Evolutionary conservation across 2,113 vertebrate species (phyloP).

Genomic region (Lycocorax pyrrhopterus): DNA sequence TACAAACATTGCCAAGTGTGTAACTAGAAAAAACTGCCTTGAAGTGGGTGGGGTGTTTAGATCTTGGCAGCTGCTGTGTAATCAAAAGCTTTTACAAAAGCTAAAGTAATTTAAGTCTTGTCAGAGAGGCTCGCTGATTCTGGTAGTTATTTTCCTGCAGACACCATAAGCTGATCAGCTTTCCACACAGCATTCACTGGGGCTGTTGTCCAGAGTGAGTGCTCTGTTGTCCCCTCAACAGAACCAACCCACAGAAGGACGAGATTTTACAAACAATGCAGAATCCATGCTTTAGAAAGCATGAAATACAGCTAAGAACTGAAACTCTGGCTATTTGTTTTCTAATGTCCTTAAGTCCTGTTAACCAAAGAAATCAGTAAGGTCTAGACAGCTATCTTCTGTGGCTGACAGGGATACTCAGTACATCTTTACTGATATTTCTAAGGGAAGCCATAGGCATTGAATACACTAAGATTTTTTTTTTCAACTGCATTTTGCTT

Average conservation of each 20-base stretch:
- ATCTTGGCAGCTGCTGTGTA: not conserved
- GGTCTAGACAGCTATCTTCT: not conserved
- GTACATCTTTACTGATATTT: not conserved
- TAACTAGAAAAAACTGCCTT: slow-evolving; percentile 5
- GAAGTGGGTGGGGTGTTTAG: not conserved
- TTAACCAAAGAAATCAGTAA: not conserved
- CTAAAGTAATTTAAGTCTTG: not conserved
- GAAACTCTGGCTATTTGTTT: not conserved
- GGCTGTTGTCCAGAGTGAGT: not conserved
- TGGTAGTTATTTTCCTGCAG: not conserved
- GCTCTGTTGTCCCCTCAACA: not conserved
- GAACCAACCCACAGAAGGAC: not conserved
- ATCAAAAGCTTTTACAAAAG: slow-evolving; percentile 40
- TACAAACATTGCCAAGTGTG: not conserved
- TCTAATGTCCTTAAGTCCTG: not conserved
- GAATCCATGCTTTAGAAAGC: not conserved
- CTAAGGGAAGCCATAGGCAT: not conserved
- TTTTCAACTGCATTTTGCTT: not conserved
- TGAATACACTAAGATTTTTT: not conserved
- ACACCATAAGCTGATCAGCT: not conserved
- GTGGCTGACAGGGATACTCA: not conserved
- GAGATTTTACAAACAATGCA: not conserved
- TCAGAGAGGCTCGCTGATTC: not conserved
- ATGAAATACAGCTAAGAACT: not conserved
- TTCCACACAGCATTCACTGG: not conserved